phyloP scores from a whole-genome alignment of 2,113 vertebrate species.

The Pachyramphus minor region DNA sequence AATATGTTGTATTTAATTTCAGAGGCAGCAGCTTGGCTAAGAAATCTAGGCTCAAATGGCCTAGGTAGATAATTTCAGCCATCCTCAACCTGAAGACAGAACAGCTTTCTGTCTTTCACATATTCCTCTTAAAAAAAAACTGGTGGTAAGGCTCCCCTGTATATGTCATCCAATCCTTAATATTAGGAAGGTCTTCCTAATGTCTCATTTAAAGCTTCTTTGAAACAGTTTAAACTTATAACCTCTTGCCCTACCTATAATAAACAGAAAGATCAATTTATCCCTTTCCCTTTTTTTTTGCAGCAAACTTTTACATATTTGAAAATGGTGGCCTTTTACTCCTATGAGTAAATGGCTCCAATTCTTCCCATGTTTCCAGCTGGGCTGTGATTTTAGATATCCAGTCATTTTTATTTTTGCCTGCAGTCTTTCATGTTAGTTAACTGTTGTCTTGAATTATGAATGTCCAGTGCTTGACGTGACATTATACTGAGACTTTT shows the following conservation, averaged over 20 bases:
- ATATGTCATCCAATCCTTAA: background rate
- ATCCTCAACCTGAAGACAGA: background rate
- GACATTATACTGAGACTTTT: background rate
- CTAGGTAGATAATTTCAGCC: background rate
- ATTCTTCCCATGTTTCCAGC: background rate
- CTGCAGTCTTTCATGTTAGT: background rate
- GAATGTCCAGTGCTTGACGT: background rate
- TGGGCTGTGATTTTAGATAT: background rate
- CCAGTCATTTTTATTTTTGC: background rate
- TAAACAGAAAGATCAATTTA: background rate
- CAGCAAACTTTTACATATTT: background rate
- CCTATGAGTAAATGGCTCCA: background rate
- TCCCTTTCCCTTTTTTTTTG: background rate
- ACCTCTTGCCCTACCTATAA: background rate
- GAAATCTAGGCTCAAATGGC: background rate
- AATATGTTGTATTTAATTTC: background rate
- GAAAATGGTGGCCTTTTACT: background rate
- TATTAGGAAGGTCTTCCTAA: background rate
- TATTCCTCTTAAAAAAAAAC: background rate
- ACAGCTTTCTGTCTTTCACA: background rate
- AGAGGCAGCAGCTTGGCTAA: background rate
- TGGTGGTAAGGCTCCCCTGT: background rate
- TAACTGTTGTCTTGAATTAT: rapidly evolving
- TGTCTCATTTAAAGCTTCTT: background rate
- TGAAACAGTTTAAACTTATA: background rate